Base-by-base conservation (phyloP, 2,888 invertebrate genomes). In the Mylabris sibirica region DNA sequence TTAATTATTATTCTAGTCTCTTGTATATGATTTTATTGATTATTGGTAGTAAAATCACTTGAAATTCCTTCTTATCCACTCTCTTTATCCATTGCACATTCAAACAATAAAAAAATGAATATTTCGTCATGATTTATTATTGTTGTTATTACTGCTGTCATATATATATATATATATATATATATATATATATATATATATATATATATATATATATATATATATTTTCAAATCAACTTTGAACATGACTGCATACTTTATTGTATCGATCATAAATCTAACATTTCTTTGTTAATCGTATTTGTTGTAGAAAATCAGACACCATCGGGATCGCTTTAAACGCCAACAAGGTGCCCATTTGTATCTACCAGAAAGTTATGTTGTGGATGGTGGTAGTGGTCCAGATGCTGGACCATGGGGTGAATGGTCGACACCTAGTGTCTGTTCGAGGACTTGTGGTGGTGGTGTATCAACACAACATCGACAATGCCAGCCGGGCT, bases 391-490 rank as follows among this genome's bases (percentile, higher is more conserved):
- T 22, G 91, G 91, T 3, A 90, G 89, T 9, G 79, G 78, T 11
- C 85, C 85, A n/a, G 87, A 88, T 63, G 87, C 89, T 11, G 91
- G 91, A 14, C 89, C 89, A 69, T 96, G 96, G 96, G 90, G 92
- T 4, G 91, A 92, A 9, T 97, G 97, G 96, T 92, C 93, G 12
- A 87, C 90, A 57, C 92, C 93, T 63, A 91, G 93, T 30, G 89
- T 92, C 65, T 99, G 98, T 85, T 96, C 97, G 4, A 88, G 96
- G 72, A 90, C 94, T 22, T 99, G 98, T 82, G 98, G 98, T 0
- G 95, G 96, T 14, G 98, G 98, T 64, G 96, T 98, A 24, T 91
- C 95, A 72, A 91, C 90, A 79, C 96, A 97, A 86, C 90, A 90
- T 68, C 89, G 97, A 78, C 90, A 90, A 83, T 96, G 96, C 84